Evolutionary conservation across 2,797 vertebrate species (phyloP).

Genomic region (Lagocephalus sceleratus): DNA sequence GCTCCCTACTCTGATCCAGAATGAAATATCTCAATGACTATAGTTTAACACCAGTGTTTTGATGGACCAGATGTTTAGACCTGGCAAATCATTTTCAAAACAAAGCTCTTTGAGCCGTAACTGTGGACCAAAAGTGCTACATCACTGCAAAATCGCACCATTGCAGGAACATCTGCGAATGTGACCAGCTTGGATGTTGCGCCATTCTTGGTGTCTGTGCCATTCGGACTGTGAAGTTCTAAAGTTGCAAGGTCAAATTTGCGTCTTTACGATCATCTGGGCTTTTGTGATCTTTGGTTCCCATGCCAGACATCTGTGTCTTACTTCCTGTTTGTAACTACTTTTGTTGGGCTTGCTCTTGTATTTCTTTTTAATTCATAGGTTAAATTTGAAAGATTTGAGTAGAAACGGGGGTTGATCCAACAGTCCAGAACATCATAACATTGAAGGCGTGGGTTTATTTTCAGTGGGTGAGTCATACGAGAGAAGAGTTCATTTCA

Average conservation of each 20-base stretch:
- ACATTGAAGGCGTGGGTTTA: neutral
- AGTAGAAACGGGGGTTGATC: neutral
- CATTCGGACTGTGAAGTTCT: no score
- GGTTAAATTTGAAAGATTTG: constrained; percentile 11
- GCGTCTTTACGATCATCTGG: no score
- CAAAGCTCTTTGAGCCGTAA: no score
- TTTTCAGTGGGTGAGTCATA: constrained; percentile 5
- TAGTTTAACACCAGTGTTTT: neutral
- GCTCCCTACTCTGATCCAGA: neutral
- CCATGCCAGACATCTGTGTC: constrained; percentile 8
- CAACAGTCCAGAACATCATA: neutral
- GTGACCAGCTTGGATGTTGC: no score
- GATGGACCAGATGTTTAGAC: neutral
- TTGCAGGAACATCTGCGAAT: no score
- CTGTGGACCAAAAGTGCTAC: no score
- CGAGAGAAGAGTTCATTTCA: neutral
- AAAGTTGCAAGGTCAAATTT: no score
- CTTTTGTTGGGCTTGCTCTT: constrained; percentile 9
- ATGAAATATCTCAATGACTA: no score
- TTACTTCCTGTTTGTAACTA: constrained; percentile 13
- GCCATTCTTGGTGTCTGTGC: no score
- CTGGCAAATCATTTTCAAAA: no score
- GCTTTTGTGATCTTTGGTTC: neutral
- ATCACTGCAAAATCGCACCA: no score
- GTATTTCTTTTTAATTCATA: constrained; percentile 19